Evolutionary conservation across 2,888 invertebrate genomes (phyloP), one percentile per base, ranked within the genome.

Genomic region (Spialia ferax): DNA sequence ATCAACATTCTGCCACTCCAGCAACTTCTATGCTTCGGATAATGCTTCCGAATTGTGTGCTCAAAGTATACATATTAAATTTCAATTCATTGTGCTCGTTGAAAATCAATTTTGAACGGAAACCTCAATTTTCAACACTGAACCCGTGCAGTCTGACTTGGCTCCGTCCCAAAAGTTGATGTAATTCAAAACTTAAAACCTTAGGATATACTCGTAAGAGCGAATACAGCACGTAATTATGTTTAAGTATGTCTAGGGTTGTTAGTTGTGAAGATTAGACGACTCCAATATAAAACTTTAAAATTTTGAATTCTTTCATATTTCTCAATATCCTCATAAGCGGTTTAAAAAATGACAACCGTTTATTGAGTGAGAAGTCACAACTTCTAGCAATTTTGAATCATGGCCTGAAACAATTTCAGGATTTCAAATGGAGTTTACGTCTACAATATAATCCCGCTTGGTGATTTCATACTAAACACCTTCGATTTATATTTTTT

Each of bases 51-150:
- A 45, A 20, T 45, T 54, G 32, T 54, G 20, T 42, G 32, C 32
- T 45, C 32, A 45, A 61, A 55, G 29, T 26, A 26, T 45, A 29
- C 60, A 61, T 61, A 55, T 67, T 61, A 45, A 67, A 61, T 67
- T 55, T 67, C 61, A 67, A 67, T 61, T 61, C 55, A 45, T 45
- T 55, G 48, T 61, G 22, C 45, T 52, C 26, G 42, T 54, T 60
- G 32, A 60, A 38, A 60, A 60, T 60, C 45, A 61, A 67, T 61
- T 67, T 67, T 55, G 54, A 67, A 42, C 32, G 54, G 59, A 60
- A 61, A 61, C 55, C 61, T 55, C 60, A 67, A 67, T 67, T 67
- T 66, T 32, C 61, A 61, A 55, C 61, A 61, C 23, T 32, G 55
- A 63, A 11, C 61, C 67, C 1, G 32, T 32, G 67, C 55, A 55